A percentile compares a stretch with the other conserved stretches of the same genome.
Conservation (phyloP, 2,888 invertebrate genomes). For the Drosophila parthenogenetica region DNA sequence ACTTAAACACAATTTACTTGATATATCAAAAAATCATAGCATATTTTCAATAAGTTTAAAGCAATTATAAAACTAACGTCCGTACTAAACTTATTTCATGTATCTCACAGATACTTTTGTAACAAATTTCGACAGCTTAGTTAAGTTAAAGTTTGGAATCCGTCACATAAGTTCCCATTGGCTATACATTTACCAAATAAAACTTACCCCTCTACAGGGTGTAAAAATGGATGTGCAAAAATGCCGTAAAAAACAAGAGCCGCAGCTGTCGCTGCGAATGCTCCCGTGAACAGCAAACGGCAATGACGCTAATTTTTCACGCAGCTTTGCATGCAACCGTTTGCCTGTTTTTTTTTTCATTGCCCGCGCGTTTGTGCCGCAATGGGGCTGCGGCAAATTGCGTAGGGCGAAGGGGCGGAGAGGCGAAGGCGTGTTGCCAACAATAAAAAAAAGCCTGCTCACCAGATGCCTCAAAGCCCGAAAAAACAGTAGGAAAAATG, state of each 20-base stretch:
- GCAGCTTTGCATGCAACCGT: conserved; percentile 63
- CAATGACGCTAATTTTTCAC: conserved; percentile 71
- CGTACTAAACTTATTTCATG: too few species aligned
- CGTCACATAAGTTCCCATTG: too few species aligned
- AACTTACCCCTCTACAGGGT: conserved; percentile 6
- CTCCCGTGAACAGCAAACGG: conserved; percentile 41
- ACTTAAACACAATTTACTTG: too few species aligned
- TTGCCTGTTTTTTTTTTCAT: conserved; percentile 3
- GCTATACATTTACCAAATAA: too few species aligned
- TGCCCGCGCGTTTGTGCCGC: background rate
- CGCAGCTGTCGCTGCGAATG: conserved; percentile 26
- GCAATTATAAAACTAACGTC: too few species aligned
- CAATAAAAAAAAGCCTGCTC: conserved; percentile 27
- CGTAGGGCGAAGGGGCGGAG: background rate
- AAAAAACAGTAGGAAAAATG: background rate
- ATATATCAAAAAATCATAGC: too few species aligned
- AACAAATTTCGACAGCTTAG: too few species aligned
- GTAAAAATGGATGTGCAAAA: conserved; percentile 12
- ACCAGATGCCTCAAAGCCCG: conserved; percentile 27
- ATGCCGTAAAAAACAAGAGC: conserved; percentile 23
- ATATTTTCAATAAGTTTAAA: too few species aligned
- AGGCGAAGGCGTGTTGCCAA: background rate
- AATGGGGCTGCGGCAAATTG: background rate
- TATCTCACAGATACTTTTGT: too few species aligned
- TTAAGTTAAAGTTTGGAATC: too few species aligned